Conservation (phyloP, 2,888 invertebrate genomes). For the Quadroppia sp. region DNA sequence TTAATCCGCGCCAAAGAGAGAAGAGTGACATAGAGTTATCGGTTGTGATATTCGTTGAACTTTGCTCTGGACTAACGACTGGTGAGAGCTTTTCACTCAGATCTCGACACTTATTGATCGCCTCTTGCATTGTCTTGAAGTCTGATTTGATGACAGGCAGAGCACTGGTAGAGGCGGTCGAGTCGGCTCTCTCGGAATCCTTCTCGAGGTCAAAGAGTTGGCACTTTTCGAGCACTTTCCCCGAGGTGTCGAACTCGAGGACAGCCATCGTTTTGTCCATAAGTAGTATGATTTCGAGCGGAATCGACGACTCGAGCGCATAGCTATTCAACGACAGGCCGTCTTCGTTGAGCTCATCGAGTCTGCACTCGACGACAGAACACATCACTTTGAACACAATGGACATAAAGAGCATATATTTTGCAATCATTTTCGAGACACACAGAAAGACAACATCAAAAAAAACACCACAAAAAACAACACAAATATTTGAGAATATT, state of each 20-base stretch:
- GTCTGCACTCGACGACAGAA: background rate
- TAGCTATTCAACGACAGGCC: background rate
- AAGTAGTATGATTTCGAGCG: slow-evolving; percentile 20
- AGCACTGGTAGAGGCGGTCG: background rate
- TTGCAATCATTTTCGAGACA: background rate
- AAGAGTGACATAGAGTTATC: slow-evolving; percentile 16
- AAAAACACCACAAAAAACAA: background rate
- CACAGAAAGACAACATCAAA: too few relatives aligned
- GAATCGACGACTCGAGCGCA: slow-evolving; percentile 36
- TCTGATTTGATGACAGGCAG: slow-evolving; percentile 32
- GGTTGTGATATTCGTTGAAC: background rate
- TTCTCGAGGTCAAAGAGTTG: slow-evolving; percentile 42
- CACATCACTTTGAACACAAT: background rate
- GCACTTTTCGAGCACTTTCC: slow-evolving; percentile 26
- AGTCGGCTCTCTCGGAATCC: slow-evolving; percentile 22
- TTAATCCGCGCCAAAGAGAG: slow-evolving; percentile 38
- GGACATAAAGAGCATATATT: too few relatives aligned
- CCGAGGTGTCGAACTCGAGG: slow-evolving; percentile 25
- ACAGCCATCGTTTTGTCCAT: slow-evolving; percentile 42
- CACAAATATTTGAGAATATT: background rate
- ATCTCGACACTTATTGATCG: slow-evolving; percentile 34
- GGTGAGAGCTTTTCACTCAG: slow-evolving; percentile 8
- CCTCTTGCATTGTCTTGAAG: slow-evolving; percentile 40
- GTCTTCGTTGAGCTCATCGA: background rate
- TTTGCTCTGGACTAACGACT: background rate